Base-by-base conservation (phyloP, 2,113 vertebrate genomes). In the Hemichromis elongatus region DNA sequence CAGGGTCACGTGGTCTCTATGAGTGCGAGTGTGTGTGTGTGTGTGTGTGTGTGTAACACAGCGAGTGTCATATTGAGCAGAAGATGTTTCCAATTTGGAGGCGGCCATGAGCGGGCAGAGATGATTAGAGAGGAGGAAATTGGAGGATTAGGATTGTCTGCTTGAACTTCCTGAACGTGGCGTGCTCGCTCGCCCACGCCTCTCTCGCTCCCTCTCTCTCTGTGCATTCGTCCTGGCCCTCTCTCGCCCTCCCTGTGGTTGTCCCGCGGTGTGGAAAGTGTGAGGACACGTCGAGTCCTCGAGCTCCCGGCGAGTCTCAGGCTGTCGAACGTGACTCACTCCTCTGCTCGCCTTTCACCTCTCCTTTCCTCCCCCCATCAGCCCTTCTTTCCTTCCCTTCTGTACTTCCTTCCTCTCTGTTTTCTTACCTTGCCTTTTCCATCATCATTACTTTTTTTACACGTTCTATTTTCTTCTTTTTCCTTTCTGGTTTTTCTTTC, bases 61-160 rank as follows among this genome's bases (percentile, higher is more conserved):
- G 86, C 30, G 33, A 68, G 56, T 80, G 90, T 92, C 88, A 85
- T 90, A 84, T 92, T 81, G 93, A 90, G 89, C 83, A 42, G 89
- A 91, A 97, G 96, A 97, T 99, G 98, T 97, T 99, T 99, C 96
- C 96, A 97, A 98, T 98, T 99, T 98, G 96, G 95, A 97, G 82
- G 79, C 68, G 24, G 92, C 95, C 94, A 90, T 96, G 96, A 96
- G 96, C 94, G 96, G 95, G 96, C 93, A 97, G 97, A 97, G 96
- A 97, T 99, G 98, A 99, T 99, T 99, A 98, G 97, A 98, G 96
- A 96, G 96, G 97, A 98, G 98, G 98, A 99, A 99, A 99, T 99
- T 98, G 96, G 97, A 96, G 97, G 98, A 99, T 99, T 99, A 98
- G 97, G 94, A 96, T 96, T 97, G 98, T 99, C 98, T 99, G 97